Base-by-base conservation (phyloP, 2,888 invertebrate species). In the Netelia fuscicornis region DNA sequence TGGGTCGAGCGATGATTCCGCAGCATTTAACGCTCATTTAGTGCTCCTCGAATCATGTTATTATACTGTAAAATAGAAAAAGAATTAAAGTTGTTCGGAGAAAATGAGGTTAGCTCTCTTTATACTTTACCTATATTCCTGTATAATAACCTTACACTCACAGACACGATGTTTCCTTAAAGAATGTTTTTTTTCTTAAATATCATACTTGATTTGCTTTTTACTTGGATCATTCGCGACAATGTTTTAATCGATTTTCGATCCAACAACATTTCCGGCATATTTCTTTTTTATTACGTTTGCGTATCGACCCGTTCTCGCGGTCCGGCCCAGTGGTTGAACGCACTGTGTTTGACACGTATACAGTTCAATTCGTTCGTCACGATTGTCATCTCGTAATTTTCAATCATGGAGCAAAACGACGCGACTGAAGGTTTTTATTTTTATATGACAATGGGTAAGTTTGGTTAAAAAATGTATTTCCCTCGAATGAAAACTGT, bases 61-160 rank as follows among this genome's bases (percentile, higher is more conserved):
- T 72, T 77, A 85, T 81, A 84, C 83, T 88, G 89, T 88, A 88
- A 86, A 83, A 87, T 87, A 89, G 37, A 37, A 37, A 37, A 75
- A 85, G 13, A 48, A 81, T 80, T 88, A 54, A 76, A 44, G 71
- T 79, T 79, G 82, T 76, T 85, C 79, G 81, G 78, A 48, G 9
- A 58, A 17, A 20, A 13, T 48, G 48, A 48, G 10, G 10, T 48
- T 48, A 13, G 5, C 0, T 13, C 2, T 48, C 11, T 48, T 48
- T 3, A 10, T 13, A 48, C 2, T 48, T 13, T 48, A 6, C 48
- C 48, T 13, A 48, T 48, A 2, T 13, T 13, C 48, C 48, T 2
- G 10, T 0, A 48, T 48, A 13, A 0, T 37, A 3, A 3, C 37
- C 37, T 37, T 37, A 37, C 37, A 37, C 6, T 37, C 6, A 1